phyloP scores from a whole-genome alignment of 2,113 vertebrate genomes.

The Fukomys damarensis region DNA sequence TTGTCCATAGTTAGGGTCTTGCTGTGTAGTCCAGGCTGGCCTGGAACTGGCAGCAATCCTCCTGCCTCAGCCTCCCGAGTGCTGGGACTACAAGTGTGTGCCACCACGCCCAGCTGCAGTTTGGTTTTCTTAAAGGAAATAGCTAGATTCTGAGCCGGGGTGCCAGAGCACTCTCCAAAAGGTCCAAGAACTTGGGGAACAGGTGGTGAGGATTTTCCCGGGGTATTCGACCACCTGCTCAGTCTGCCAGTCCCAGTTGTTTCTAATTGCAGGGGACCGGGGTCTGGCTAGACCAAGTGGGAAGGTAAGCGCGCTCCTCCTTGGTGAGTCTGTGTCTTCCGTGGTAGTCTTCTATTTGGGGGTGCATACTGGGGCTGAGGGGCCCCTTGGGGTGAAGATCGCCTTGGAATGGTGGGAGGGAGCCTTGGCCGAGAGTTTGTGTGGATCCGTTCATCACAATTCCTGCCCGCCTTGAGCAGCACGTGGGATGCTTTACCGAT shows the following conservation, averaged over 20 bases:
- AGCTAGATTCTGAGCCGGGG: background rate
- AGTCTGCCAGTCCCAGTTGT: background rate
- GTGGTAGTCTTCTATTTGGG: background rate
- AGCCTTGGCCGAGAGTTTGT: slow-evolving; percentile 31
- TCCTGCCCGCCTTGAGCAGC: slow-evolving; percentile 1
- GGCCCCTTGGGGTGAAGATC: background rate
- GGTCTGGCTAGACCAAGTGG: background rate
- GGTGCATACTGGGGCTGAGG: background rate
- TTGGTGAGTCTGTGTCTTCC: background rate
- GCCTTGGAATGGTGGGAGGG: background rate
- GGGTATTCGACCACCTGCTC: background rate
- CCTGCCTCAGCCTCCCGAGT: background rate
- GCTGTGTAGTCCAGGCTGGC: background rate
- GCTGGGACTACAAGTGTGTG: background rate
- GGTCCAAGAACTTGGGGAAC: background rate
- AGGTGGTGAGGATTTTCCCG: background rate
- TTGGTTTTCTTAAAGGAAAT: background rate
- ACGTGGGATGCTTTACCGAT: slow-evolving; percentile 31
- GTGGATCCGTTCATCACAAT: slow-evolving; percentile 46
- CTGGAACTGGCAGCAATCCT: background rate
- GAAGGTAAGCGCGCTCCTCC: background rate
- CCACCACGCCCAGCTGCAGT: background rate
- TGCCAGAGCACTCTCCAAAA: background rate
- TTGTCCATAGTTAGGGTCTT: background rate
- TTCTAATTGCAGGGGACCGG: background rate